Evolutionary conservation across 2,888 invertebrate species (phyloP), one percentile per base, ranked within the genome.

Genomic region (Gortyna flavago): DNA sequence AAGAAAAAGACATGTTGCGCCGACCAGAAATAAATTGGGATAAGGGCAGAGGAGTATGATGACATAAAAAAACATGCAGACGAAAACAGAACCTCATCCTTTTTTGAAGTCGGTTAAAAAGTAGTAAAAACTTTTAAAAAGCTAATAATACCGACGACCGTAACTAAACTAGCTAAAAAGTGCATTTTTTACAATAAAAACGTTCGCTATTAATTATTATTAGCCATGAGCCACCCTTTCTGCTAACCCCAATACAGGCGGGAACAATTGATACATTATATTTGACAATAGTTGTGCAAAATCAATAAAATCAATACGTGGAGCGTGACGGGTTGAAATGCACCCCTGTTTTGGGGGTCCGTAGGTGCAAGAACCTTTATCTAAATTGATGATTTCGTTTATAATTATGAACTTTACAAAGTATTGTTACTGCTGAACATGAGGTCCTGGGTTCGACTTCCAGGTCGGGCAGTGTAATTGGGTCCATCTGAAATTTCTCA

Each of bases 161-260:
- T 32, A 51, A 25, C 72, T 2, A 77, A 77, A 72, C 16, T 44
- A 29, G 38, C 41, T 29, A 80, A 86, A 81, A 82, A 79, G 25
- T 75, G 57, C 35, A 64, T 68, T 82, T 79, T 74, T 44, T 13
- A 54, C 29, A 72, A 59, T 81, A 86, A 71, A 73, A 44, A 41
- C 35, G 1, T 13, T 16, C 0, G 44, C 64, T 41, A 35, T 76
- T 32, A 9, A 21, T 71, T 77, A 65, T 67, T 81, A 77, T 79
- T 62, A 62, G 51, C 65, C 64, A 41, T 77, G 8, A 35, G 25
- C 66, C 74, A 79, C 89, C 82, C 89, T 89, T 89, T 90, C 79
- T 76, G 72, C 85, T 91, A 92, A 92, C 92, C 91, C 91, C 90
- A 90, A 90, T 87, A 81, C 76, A 75, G 86, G 82, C 81, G 80